Evolutionary conservation across 1,140 invertebrate genomes (phyloP).

Genomic region (Elysia chlorotica): DNA sequence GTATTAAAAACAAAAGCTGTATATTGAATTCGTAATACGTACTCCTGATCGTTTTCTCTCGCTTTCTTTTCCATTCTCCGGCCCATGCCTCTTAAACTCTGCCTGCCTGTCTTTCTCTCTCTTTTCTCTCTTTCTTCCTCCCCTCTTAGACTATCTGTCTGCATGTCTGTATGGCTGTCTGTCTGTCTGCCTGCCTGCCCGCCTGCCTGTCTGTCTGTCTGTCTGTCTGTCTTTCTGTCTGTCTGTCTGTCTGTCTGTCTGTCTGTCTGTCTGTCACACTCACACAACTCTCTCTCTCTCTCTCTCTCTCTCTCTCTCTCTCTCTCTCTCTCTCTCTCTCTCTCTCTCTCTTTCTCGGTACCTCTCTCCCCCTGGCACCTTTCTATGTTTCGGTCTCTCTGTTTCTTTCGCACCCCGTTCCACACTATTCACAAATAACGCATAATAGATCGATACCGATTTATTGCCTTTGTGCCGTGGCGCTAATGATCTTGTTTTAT

Average conservation of each 20-base stretch:
- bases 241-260: conserved; percentile 31
- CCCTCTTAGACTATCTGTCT: conserved; percentile 15
- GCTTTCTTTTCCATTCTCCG: neutral
- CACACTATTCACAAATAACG: too few relatives aligned
- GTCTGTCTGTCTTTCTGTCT: too few relatives aligned
- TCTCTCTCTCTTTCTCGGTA: too few relatives aligned
- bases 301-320: neutral
- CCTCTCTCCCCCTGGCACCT: neutral
- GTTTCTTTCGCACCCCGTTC: neutral
- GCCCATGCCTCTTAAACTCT: neutral
- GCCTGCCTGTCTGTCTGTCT: too few relatives aligned
- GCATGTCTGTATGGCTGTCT: too few relatives aligned
- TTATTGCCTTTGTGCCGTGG: too few relatives aligned
- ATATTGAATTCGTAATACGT: too few relatives aligned
- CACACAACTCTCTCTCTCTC: neutral
- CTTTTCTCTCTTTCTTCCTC: neutral
- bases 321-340: too few relatives aligned
- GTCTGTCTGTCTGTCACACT: conserved; percentile 23
- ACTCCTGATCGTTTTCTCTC: neutral
- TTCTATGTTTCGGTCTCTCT: neutral
- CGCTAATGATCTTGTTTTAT: too few relatives aligned
- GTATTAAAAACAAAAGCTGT: too few relatives aligned
- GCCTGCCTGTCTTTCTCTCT: conserved; percentile 1
- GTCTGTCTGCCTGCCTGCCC: too few relatives aligned
- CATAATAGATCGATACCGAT: too few relatives aligned